phyloP scores from a whole-genome alignment of 2,113 vertebrate species.

The Salvelinus namaycush region DNA sequence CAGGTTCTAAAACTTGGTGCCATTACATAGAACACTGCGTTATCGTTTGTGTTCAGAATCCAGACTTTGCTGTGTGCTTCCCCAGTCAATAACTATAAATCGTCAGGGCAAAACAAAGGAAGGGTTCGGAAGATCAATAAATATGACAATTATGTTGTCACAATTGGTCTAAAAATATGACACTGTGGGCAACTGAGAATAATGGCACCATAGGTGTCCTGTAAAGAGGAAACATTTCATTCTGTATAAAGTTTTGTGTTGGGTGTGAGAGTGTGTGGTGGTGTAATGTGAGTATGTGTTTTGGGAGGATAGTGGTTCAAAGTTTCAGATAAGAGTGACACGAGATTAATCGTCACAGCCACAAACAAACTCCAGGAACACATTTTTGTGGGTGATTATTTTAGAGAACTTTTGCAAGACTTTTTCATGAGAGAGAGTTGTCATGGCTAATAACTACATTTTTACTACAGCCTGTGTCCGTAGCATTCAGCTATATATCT shows the following conservation, averaged over 20 bases:
- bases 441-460: not conserved
- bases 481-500: too few species aligned
- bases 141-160: too few species aligned
- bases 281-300: conserved; percentile 1
- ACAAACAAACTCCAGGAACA: not conserved
- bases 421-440: not conserved
- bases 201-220: not conserved
- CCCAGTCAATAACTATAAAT: too few species aligned
- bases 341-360: not conserved
- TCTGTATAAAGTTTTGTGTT: not conserved
- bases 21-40: too few species aligned
- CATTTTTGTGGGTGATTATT: not conserved
- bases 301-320: not conserved
- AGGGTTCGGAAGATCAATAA: too few species aligned
- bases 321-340: not conserved
- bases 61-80: too few species aligned
- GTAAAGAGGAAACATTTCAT: too few species aligned
- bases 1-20: too few species aligned
- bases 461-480: too few species aligned
- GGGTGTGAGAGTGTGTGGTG: not conserved
- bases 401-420: not conserved
- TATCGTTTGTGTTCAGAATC: too few species aligned
- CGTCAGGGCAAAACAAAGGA: too few species aligned
- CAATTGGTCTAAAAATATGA: too few species aligned
- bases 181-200: not conserved